A percentile compares a stretch with the other conserved stretches of the same genome.
These are phyloP conservation scores for Aplysia californica DNA, from an alignment of 1,140 invertebrate genomes.

Conservation along the genomic window DNA sequence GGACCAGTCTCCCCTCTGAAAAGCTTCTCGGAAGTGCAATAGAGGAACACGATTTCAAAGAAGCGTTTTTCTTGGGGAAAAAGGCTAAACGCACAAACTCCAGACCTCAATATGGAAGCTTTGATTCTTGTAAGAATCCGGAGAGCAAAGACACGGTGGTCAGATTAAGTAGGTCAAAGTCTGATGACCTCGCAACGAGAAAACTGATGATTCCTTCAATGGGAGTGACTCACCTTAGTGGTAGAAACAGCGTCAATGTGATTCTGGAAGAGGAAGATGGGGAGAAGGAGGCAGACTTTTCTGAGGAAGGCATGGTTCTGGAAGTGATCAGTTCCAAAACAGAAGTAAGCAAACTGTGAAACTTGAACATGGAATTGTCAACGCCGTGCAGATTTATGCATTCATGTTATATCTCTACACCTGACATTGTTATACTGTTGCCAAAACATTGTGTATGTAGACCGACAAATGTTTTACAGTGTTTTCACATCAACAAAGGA, in stretches of 20 bases:
- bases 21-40: background rate
- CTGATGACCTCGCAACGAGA: background rate
- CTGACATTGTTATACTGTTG: background rate
- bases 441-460: background rate
- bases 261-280: constrained; percentile 11
- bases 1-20: no score
- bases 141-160: background rate
- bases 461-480: background rate
- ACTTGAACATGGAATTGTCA: background rate
- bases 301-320: background rate
- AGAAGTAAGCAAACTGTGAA: constrained; percentile 13
- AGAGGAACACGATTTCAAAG: background rate
- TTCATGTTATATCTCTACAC: background rate
- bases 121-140: background rate
- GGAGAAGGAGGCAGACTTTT: background rate
- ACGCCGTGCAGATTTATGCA: background rate
- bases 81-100: no score
- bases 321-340: constrained; percentile 8
- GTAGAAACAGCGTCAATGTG: background rate
- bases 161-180: background rate
- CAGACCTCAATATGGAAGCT: no score
- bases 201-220: background rate
- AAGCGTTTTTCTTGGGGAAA: no score
- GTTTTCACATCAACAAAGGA: background rate
- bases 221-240: background rate